Base-by-base conservation (phyloP, 2,888 invertebrate species). In the Caenorhabditis japonica region DNA sequence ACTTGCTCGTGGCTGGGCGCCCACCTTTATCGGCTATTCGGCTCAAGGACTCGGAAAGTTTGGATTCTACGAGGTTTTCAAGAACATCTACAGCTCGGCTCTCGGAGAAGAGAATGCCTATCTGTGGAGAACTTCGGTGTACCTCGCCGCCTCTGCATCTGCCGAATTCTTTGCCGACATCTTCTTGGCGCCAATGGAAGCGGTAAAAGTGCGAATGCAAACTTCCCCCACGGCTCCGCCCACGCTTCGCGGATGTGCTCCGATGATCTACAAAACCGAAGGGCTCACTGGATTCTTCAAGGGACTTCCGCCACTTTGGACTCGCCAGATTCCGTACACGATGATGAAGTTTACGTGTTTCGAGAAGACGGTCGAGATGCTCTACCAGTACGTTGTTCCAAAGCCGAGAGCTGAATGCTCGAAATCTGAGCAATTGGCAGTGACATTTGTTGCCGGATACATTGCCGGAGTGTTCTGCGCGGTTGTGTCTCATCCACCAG, bases 301-400 rank as follows among this genome's bases (percentile, higher is more conserved):
- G 90, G 94, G 95, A 61, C 90, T 97, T 74, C 94, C 94, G 39
- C 97, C 97, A 33, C 91, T 96, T 74, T 97, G 96, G 96, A 59
- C 93, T 89, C 90, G 96, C 83, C 97, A 97, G 91, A 96, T 97
- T 88, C 97, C 97, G 0, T 97, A 97, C 91, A 97, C 97, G 80
- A 97, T 97, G 97, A 97, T 97, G 96, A 97, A 97, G 91, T 97
- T 97, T 89, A 94, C 96, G 80, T 96, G 95, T 91, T 97, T 97
- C 89, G 97, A 97, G 90, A 92, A 93, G 88, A 97, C 96, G 12
- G 91, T 97, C 36, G 97, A 97, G 88, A 90, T 94, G 70, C 89
- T 97, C 36, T 97, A 97, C 90, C 91, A 92, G 91, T 87, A 95
- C 43, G 68, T 75, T 27, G 71, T 95, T 60, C 96, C 96, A 39